phyloP scores from a whole-genome alignment of 2,113 vertebrate genomes.

The Malurus elegans region DNA sequence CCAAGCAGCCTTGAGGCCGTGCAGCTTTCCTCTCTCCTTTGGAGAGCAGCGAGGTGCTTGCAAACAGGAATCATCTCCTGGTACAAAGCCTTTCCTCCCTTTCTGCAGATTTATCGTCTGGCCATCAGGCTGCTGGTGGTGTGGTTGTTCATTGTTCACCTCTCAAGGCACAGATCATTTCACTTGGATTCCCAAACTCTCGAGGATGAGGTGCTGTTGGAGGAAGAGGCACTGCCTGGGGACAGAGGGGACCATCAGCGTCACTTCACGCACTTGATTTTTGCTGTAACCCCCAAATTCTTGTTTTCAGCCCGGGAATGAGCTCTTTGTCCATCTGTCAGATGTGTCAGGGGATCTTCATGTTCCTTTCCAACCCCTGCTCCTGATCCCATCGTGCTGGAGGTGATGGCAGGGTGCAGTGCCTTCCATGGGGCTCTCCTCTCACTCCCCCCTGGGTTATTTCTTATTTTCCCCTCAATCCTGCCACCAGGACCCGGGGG shows the following conservation, averaged over 20 bases:
- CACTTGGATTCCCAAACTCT: neutral
- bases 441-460: neutral
- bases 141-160: neutral
- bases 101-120: neutral
- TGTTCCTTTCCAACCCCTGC: neutral
- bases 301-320: neutral
- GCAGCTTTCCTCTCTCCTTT: neutral
- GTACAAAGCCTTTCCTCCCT: neutral
- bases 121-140: neutral
- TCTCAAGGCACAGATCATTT: neutral
- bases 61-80: neutral
- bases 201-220: neutral
- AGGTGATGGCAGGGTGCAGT: neutral
- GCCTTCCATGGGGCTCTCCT: rapidly evolving
- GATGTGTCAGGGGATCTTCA: neutral
- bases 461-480: neutral
- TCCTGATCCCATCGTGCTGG: neutral
- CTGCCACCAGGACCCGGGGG: neutral
- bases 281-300: neutral
- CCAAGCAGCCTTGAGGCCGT: neutral
- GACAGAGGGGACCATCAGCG: neutral
- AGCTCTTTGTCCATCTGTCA: neutral
- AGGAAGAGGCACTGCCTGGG: neutral
- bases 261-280: neutral
- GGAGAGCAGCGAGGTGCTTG: neutral